phyloP scores from a whole-genome alignment of 2,113 vertebrate genomes.

The Oceanites oceanicus region DNA sequence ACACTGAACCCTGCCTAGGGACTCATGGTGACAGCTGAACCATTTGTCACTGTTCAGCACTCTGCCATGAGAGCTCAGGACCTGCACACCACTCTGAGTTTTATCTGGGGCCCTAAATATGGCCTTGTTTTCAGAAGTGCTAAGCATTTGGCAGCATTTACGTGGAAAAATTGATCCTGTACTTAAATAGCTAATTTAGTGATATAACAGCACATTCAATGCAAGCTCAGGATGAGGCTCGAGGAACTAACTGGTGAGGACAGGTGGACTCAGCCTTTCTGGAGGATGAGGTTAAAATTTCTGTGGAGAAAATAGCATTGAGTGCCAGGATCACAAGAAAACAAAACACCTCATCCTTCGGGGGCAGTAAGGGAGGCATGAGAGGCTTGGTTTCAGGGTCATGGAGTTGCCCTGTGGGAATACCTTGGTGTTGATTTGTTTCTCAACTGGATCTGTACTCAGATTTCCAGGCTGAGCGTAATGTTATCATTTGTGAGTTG shows the following conservation, averaged over 20 bases:
- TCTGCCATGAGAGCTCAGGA: background rate
- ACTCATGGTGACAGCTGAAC: background rate
- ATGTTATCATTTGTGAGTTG: background rate
- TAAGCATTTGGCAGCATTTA: background rate
- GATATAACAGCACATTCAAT: background rate
- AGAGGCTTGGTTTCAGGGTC: background rate
- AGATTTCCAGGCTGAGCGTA: background rate
- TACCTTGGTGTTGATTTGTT: background rate
- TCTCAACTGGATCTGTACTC: background rate
- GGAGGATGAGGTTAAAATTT: background rate
- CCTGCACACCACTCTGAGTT: accelerated
- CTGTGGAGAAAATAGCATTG: background rate
- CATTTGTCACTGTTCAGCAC: background rate
- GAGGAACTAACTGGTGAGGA: background rate
- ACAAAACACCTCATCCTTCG: background rate
- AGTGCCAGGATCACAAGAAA: background rate
- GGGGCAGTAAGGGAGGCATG: background rate
- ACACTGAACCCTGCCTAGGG: background rate
- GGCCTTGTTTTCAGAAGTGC: background rate
- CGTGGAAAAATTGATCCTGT: background rate
- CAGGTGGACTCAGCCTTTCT: background rate
- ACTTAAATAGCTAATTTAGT: background rate
- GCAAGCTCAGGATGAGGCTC: background rate
- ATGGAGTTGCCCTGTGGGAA: background rate
- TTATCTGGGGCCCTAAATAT: background rate